phyloP scores from a whole-genome alignment of 2,113 vertebrate species.

The Morone saxatilis region DNA sequence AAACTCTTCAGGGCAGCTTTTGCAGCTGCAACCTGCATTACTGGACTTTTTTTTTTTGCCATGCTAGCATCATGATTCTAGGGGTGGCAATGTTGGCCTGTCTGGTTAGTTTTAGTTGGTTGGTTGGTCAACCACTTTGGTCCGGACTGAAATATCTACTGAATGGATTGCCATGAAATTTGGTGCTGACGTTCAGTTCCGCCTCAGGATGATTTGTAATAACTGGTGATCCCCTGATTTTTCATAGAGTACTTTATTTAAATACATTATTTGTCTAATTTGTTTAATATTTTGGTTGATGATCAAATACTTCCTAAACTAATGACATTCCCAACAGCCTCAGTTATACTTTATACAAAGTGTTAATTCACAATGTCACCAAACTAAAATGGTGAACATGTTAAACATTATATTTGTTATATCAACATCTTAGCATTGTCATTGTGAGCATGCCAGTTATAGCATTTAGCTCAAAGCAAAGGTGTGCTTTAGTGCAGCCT shows the following conservation, averaged over 20 bases:
- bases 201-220: not conserved
- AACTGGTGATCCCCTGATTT: not conserved
- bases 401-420: not conserved
- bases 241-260: not conserved
- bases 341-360: not conserved
- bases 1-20: not conserved
- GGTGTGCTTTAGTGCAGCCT: not conserved
- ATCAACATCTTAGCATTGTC: not conserved
- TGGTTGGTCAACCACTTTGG: not conserved
- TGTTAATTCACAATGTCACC: not conserved
- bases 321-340: not conserved
- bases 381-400: not conserved
- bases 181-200: not conserved
- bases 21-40: constrained; percentile 11
- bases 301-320: not conserved
- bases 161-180: not conserved
- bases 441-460: not conserved
- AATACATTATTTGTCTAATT: too few relatives aligned
- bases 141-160: not conserved
- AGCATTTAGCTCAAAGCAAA: constrained; percentile 1
- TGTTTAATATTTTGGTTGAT: not conserved
- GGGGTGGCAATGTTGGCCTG: not conserved
- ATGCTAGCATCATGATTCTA: not conserved
- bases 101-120: too few relatives aligned
- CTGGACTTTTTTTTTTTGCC: not conserved